Evolutionary conservation across 2,113 vertebrate species (phyloP), one percentile per base, ranked within the genome.

Genomic region (Cervus canadensis): DNA sequence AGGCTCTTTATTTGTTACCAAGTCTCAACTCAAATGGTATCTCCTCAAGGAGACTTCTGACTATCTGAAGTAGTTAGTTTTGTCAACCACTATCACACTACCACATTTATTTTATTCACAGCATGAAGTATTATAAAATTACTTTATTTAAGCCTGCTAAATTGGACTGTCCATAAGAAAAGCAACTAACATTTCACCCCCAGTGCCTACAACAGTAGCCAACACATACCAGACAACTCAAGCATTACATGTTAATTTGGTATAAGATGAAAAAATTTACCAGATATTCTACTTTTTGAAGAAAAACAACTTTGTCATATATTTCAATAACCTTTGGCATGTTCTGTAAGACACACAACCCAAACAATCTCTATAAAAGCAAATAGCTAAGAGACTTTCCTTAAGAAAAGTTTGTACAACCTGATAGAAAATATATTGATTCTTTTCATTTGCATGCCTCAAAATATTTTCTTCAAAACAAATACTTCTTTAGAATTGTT

Each of bases 391-490:
- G 60, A 94, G 54, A 82, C 17, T 67, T 82, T 78, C 28, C 19
- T 43, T 67, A 76, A 88, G 43, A 56, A 91, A 6, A 87, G 52
- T 64, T 40, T 94, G 19, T 74, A 76, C 28, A 94, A 50, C 16
- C 4, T 90, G 52, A 96, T 3, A 95, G 30, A 89, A 97, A 97
- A 95, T 40, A 87, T 9, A 87, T 87, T 87, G 81, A 67, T 25
- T 60, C 23, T 95, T 64, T 85, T 85, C 23, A 60, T 85, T 87
- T 94, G 54, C 2, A 50, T n/a, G 16, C 67, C 54, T 91, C 88
- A 86, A 94, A 96, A 91, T 74, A 91, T 91, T 96, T 96, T 82
- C 17, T 88, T 94, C 25, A 71, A 94, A 89, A 91, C 60, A 83
- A 52, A 52, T 16, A 78, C 16, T 90, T 94, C 81, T 97, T 62